These are phyloP conservation scores for Andricus quercusramuli DNA, from an alignment of 2,888 invertebrate species.

Conservation along the genomic window DNA sequence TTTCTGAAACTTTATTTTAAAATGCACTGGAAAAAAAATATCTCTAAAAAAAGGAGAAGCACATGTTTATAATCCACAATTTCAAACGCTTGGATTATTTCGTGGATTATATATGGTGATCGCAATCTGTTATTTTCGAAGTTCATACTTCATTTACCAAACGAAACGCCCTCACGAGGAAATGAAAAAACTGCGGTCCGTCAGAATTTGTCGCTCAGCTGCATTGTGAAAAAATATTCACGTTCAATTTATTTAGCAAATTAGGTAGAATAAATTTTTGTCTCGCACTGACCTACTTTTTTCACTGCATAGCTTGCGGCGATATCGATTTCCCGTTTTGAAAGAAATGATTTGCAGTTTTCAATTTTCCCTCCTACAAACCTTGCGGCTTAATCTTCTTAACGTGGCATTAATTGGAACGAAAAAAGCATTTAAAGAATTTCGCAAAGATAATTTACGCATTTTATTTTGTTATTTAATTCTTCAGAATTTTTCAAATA, in stretches of 20 bases:
- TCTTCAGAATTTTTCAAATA: not conserved
- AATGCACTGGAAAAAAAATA: no score
- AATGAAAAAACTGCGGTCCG: constrained; percentile 20
- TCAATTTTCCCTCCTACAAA: constrained; percentile 16
- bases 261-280: constrained; percentile 36
- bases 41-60: not conserved
- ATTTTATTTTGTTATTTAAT: not conserved
- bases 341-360: constrained; percentile 32
- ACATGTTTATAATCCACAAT: not conserved
- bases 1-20: no score
- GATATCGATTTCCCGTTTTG: constrained; percentile 26
- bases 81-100: not conserved
- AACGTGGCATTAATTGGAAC: not conserved
- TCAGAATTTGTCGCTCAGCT: constrained; percentile 32
- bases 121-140: not conserved
- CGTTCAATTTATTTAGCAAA: constrained; percentile 38
- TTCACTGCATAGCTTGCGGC: not conserved
- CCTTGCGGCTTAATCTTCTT: not conserved
- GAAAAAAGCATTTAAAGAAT: not conserved
- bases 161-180: not conserved
- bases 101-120: not conserved
- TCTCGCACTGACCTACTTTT: constrained; percentile 30
- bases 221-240: constrained; percentile 28
- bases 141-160: constrained; percentile 7
- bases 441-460: not conserved